Base-by-base conservation (phyloP, 2,113 vertebrate genomes). In the Phrynocephalus versicolor region DNA sequence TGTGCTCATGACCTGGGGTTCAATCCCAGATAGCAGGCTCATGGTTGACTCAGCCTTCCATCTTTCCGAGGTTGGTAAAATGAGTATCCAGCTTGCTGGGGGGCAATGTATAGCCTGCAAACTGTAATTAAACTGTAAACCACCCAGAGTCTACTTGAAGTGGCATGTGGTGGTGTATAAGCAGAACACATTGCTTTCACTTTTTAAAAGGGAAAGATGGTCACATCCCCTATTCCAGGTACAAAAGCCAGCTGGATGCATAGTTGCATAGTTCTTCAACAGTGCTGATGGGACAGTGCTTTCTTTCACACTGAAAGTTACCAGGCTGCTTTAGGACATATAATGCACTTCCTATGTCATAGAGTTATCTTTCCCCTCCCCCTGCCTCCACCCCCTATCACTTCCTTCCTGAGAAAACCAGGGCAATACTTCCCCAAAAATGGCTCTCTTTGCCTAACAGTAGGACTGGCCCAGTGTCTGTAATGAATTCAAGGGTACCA, bases 401-500 rank as follows among this genome's bases (percentile, higher is more conserved):
- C 12, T 9, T 65, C 12, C 23, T 27, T 30, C 6, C 27, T 67
- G 23, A 65, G 64, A 27, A 12, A 27, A 67, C 23, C 45, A 51
- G 45, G 45, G 45, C 45, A 51, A 51, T 51, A 10, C 10, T 51
- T 67, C 10, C 64, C 64, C 10, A 51, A 51, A 10, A 5, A 51
- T 6, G 10, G 5, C 10, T 67, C 64, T 2, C 25, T 67, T 67
- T 67, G 64, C 64, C 27, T 3, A 10, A 30, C 64, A 30, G 27
- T n/a, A 67, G 25, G 23, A 12, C 64, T 67, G 64, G 64, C 23
- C 30, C 64, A 3, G 7, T 13, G 7, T 13, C 64, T 30, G 64
- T 27, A 67, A 67, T 88, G 86, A 74, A 89, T 58, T 89, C 88
- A 86, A 62, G 35, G 55, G 6, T 82, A 84, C 2, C 18, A 82